A percentile compares a stretch with the other conserved stretches of the same genome.
phyloP scores from a whole-genome alignment of 1,140 invertebrate genomes.

The Hydropsyche tenuis region DNA sequence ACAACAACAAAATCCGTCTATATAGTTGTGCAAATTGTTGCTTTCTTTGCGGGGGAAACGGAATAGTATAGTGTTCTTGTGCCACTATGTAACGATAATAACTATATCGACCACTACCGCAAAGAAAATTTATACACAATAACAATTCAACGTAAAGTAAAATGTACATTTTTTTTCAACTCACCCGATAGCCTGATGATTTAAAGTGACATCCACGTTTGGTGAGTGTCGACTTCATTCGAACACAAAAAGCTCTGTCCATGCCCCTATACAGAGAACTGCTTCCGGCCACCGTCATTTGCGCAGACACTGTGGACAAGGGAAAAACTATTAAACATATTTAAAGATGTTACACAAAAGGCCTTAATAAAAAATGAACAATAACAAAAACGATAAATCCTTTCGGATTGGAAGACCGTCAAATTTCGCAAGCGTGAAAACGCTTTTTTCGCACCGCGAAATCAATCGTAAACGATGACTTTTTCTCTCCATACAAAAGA shows the following conservation, averaged over 20 bases:
- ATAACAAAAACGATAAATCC: slow-evolving; percentile 2
- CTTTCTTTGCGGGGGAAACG: too few relatives aligned
- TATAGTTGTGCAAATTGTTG: too few relatives aligned
- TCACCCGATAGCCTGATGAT: slow-evolving; percentile 96
- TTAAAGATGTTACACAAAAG: not conserved
- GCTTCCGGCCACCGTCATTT: slow-evolving; percentile 81
- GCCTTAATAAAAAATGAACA: not conserved
- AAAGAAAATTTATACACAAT: too few relatives aligned
- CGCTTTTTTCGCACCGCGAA: slow-evolving; percentile 6
- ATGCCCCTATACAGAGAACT: slow-evolving; percentile 80
- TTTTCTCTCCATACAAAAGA: too few relatives aligned
- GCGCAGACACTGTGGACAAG: slow-evolving; percentile 77
- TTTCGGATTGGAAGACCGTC: not conserved
- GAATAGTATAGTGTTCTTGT: too few relatives aligned
- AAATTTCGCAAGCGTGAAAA: slow-evolving; percentile 15
- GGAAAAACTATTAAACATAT: not conserved
- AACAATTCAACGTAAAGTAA: too few relatives aligned
- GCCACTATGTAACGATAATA: too few relatives aligned
- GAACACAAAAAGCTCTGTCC: slow-evolving; percentile 91
- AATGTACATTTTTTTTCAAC: slow-evolving; percentile 51
- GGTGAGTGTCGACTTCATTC: slow-evolving; percentile 97
- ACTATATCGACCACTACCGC: too few relatives aligned
- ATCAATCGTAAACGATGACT: not conserved
- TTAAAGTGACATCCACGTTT: slow-evolving; percentile 98
- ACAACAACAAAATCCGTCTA: too few relatives aligned